phyloP scores from a whole-genome alignment of 2,888 invertebrate genomes.

The Operophtera brumata region DNA sequence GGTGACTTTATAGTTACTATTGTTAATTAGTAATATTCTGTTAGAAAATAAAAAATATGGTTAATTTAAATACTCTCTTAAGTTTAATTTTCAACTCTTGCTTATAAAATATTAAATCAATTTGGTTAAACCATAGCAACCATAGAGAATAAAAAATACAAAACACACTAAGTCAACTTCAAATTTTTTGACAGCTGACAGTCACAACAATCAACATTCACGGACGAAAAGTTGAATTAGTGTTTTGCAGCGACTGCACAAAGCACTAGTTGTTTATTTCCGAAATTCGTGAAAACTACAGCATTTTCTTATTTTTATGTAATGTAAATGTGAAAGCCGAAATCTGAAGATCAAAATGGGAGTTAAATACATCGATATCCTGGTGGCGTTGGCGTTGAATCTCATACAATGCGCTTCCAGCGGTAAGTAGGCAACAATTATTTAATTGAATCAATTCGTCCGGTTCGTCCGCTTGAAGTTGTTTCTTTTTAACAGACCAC shows the following conservation, averaged over 20 bases:
- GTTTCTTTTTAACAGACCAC: conserved; percentile 71
- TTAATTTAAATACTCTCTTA: too few species aligned
- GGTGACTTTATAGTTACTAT: neutral
- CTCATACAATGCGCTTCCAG: conserved; percentile 57
- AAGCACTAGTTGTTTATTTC: conserved; percentile 44
- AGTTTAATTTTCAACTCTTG: too few species aligned
- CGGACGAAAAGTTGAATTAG: conserved; percentile 25
- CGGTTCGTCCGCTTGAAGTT: conserved; percentile 42
- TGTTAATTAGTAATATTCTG: neutral
- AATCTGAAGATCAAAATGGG: conserved; percentile 49
- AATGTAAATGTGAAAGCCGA: conserved; percentile 53
- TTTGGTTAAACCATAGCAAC: neutral
- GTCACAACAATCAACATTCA: conserved; percentile 31
- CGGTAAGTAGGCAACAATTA: conserved; percentile 74
- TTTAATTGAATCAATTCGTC: conserved; percentile 78
- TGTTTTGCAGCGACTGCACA: conserved; percentile 56
- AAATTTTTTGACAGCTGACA: conserved; percentile 20
- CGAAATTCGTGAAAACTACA: conserved; percentile 43
- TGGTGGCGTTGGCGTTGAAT: conserved; percentile 59
- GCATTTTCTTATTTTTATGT: conserved; percentile 47
- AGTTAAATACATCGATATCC: conserved; percentile 52
- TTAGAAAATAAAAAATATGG: neutral
- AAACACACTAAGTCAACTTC: conserved; percentile 4
- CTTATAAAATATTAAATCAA: neutral
- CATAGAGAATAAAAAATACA: neutral